Evolutionary conservation across 2,113 vertebrate genomes (phyloP).

Genomic region (Microcebus griseorufus): DNA sequence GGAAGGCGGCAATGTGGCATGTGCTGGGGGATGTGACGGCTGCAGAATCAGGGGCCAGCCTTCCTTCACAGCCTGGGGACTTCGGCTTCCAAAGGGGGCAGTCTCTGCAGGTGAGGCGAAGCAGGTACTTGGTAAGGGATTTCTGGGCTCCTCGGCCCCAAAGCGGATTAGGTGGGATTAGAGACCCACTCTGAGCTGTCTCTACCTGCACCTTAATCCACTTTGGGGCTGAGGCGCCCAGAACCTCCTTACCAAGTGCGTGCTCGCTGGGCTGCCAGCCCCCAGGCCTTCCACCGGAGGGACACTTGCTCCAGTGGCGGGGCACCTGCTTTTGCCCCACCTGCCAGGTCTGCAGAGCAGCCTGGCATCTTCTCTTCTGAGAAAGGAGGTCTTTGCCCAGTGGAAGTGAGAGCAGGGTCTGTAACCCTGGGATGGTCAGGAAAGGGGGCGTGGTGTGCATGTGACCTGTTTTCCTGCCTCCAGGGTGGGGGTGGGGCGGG

Average conservation of each 20-base stretch:
- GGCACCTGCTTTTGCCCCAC: background rate
- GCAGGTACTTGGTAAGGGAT: background rate
- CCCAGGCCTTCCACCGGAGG: background rate
- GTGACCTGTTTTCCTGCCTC: background rate
- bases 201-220: background rate
- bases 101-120: background rate
- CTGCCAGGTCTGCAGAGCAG: background rate
- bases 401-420: background rate
- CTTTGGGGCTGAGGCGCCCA: background rate
- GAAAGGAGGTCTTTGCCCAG: background rate
- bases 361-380: background rate
- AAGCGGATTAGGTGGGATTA: background rate
- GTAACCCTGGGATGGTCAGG: background rate
- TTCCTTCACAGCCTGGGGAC: background rate
- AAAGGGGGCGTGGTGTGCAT: fast-evolving
- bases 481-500: background rate
- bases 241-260: background rate
- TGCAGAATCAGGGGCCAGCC: background rate
- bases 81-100: background rate
- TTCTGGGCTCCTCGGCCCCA: background rate
- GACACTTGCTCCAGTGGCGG: background rate
- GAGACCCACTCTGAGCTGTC: background rate
- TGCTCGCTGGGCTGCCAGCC: background rate
- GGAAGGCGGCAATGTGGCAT: background rate
- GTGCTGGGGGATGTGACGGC: fast-evolving